These are phyloP conservation scores for Psittacula cyanocephala DNA, from an alignment of 2,113 vertebrate genomes.

Conservation along the genomic window DNA sequence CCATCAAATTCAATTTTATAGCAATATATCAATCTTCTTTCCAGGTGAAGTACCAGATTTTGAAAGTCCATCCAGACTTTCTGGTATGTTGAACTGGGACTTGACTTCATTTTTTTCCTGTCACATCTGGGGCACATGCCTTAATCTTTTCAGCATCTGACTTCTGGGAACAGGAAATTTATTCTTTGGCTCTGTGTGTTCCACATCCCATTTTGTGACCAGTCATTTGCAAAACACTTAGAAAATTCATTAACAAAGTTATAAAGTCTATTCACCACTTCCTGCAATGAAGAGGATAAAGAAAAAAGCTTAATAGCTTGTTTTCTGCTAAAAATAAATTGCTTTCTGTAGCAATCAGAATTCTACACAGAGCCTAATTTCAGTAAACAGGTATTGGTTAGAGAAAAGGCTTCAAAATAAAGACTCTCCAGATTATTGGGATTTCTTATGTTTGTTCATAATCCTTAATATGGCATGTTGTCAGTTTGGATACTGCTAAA, in stretches of 20 bases:
- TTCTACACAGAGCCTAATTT: neutral
- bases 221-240: neutral
- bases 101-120: neutral
- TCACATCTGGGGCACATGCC: neutral
- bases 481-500: neutral
- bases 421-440: neutral
- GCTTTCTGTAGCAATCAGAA: neutral
- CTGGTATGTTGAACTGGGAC: neutral
- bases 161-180: neutral
- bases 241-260: constrained; percentile 13
- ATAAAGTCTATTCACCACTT: neutral
- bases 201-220: neutral
- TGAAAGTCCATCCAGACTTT: neutral
- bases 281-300: neutral
- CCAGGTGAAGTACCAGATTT: neutral
- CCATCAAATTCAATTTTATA: neutral
- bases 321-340: constrained; percentile 17
- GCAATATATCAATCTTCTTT: neutral
- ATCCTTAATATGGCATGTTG: neutral
- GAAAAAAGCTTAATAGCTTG: neutral
- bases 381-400: neutral
- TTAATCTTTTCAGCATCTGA: neutral
- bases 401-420: neutral
- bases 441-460: neutral
- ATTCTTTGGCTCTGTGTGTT: neutral